phyloP scores from a whole-genome alignment of 2,797 vertebrate species.

The Sebastes umbrosus region DNA sequence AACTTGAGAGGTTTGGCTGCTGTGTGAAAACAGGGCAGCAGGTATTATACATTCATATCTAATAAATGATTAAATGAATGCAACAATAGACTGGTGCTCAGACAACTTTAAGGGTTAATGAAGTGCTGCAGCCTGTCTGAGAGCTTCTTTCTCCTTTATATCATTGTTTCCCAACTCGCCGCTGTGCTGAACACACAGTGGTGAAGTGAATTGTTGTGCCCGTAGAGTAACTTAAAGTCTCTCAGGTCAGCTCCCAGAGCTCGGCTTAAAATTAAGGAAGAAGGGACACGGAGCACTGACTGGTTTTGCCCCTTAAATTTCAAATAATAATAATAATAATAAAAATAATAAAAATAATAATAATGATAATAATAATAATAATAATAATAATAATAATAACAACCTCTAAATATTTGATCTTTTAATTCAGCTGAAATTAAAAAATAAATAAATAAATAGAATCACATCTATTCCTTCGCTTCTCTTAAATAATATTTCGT shows the following conservation, averaged over 20 bases:
- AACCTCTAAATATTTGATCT: not conserved
- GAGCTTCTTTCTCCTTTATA: not conserved
- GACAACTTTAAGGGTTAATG: not conserved
- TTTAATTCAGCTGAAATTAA: not conserved
- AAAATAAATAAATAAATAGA: not conserved
- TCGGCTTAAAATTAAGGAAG: not conserved
- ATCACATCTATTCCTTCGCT: not conserved
- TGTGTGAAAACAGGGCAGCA: not conserved
- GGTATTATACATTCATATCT: not conserved
- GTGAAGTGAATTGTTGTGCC: not conserved
- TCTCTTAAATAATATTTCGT: not conserved
- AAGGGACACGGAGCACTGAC: not conserved
- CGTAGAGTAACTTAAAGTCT: not conserved
- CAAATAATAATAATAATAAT: not conserved
- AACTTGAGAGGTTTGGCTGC: not conserved
- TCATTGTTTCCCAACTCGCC: not conserved
- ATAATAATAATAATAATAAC: too few species aligned
- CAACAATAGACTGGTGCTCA: not conserved
- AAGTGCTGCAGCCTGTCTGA: not conserved
- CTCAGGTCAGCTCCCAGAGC: not conserved
- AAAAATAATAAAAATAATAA: too few species aligned
- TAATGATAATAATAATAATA: too few species aligned
- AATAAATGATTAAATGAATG: not conserved
- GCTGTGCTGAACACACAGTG: not conserved
- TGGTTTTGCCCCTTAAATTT: not conserved